Percentiles rank a stretch among this genome's conserved stretches.
Conservation (phyloP, 2,113 vertebrate species). For the Catagonus wagneri region DNA sequence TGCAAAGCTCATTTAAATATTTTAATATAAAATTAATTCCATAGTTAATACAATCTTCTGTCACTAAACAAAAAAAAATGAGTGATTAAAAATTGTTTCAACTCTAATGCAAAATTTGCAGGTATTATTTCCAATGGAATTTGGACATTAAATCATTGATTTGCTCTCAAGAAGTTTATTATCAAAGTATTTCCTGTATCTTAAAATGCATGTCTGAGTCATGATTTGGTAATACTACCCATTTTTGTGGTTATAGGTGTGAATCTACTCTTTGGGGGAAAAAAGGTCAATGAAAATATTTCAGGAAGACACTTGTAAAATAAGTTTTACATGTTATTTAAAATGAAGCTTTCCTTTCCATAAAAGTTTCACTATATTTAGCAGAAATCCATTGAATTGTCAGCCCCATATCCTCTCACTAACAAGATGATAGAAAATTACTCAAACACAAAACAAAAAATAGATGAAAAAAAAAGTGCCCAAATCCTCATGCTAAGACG, state of each 20-base stretch:
- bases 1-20: neutral
- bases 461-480: neutral
- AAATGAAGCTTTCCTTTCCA: neutral
- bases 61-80: neutral
- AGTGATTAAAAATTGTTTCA: neutral
- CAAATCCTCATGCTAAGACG: accelerated
- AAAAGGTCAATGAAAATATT: neutral
- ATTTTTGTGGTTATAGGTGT: neutral
- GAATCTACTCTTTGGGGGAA: neutral
- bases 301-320: neutral
- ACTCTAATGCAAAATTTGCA: neutral
- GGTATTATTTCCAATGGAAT: neutral
- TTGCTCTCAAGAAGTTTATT: neutral
- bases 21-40: neutral
- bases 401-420: neutral
- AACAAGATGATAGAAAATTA: neutral
- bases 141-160: neutral
- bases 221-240: neutral
- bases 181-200: neutral
- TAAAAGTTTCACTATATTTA: neutral
- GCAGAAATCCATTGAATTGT: neutral
- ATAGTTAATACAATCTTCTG: neutral
- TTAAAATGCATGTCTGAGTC: neutral
- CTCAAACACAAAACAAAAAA: neutral
- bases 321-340: neutral